Percentiles rank a stretch among this genome's conserved stretches.
phyloP scores from a whole-genome alignment of 1,140 invertebrate species.

The Drosophila littoralis region DNA sequence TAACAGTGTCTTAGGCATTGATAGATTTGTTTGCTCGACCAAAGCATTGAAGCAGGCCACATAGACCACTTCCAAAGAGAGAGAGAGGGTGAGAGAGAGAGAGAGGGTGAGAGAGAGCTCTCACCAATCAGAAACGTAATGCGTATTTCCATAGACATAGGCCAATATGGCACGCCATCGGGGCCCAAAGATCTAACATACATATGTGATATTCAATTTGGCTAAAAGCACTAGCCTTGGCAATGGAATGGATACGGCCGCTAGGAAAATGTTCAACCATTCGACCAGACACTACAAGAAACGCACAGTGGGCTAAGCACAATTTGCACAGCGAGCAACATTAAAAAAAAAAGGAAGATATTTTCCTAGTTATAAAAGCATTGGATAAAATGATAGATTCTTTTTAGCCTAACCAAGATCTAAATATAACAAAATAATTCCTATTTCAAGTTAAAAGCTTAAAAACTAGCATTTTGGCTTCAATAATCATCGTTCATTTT shows the following conservation, averaged over 20 bases:
- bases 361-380: neutral
- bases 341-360: neutral
- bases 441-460: too few species aligned
- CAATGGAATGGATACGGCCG: slow-evolving; percentile 9
- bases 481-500: neutral
- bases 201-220: slow-evolving; percentile 12
- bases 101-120: neutral
- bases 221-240: slow-evolving; percentile 23
- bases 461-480: too few species aligned
- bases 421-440: too few species aligned
- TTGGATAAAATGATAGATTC: too few species aligned
- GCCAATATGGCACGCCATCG: neutral
- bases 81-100: neutral
- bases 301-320: slow-evolving; percentile 21
- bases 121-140: neutral
- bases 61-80: neutral
- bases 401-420: neutral
- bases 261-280: neutral
- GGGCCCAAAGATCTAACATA: slow-evolving; percentile 1
- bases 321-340: neutral
- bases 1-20: too few species aligned
- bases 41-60: neutral
- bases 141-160: neutral
- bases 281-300: too few species aligned
- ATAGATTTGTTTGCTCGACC: too few species aligned